Evolutionary conservation across 2,113 vertebrate genomes (phyloP).

Genomic region (Aplodontia rufa): DNA sequence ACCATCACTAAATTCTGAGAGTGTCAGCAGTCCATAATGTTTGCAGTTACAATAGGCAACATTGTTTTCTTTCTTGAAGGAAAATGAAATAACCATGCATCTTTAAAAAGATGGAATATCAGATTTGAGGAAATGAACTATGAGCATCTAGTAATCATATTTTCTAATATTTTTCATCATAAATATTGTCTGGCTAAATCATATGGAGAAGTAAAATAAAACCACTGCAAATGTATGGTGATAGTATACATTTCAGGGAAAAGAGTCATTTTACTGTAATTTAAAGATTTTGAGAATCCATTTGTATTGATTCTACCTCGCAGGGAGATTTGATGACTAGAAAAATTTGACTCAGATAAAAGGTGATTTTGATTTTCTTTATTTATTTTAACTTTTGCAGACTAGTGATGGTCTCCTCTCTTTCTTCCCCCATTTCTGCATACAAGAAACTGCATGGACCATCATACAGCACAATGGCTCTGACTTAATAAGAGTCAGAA

Average conservation of each 20-base stretch:
- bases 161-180: background rate
- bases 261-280: background rate
- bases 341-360: constrained; percentile 51
- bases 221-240: background rate
- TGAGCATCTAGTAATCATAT: background rate
- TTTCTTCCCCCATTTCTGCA: constrained; percentile 78
- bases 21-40: background rate
- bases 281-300: background rate
- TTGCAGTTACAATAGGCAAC: background rate
- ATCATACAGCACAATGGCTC: constrained; percentile 94
- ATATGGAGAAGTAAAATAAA: background rate
- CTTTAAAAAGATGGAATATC: background rate
- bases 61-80: background rate
- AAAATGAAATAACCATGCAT: constrained; percentile 1
- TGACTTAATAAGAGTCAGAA: constrained; percentile 89
- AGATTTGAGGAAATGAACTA: background rate
- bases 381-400: constrained; percentile 72
- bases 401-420: constrained; percentile 72
- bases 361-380: constrained; percentile 73
- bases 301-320: constrained; percentile 58
- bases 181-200: constrained; percentile 37
- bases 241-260: background rate
- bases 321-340: constrained; percentile 54
- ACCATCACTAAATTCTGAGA: background rate
- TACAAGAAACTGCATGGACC: constrained; percentile 92